phyloP scores from a whole-genome alignment of 2,888 invertebrate species.

The Oligia strigilis region DNA sequence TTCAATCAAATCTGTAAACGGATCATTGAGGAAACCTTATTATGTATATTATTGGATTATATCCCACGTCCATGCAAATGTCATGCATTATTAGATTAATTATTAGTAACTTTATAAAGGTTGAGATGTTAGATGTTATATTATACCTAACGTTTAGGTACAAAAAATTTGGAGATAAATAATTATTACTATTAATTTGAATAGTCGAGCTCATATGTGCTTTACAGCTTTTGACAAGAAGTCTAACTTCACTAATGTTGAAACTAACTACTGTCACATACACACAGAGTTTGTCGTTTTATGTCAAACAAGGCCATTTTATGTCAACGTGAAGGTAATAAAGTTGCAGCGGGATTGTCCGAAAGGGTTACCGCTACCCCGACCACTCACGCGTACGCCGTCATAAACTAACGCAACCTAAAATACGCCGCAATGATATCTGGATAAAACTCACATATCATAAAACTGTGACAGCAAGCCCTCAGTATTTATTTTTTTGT shows the following conservation, averaged over 20 bases:
- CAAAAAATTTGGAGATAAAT: no score
- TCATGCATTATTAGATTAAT: constrained; percentile 7
- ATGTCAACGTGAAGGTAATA: neutral
- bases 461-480: no score
- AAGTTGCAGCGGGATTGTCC: neutral
- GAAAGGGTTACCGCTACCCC: no score
- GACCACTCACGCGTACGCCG: no score
- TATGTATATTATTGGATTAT: constrained; percentile 13
- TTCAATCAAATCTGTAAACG: constrained; percentile 1
- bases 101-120: neutral
- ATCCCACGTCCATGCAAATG: neutral
- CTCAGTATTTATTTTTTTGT: no score
- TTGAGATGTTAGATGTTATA: no score
- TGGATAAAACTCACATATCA: no score
- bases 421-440: no score
- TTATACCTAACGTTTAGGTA: no score
- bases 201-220: neutral
- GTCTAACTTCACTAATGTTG: neutral
- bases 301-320: neutral
- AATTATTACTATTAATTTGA: neutral
- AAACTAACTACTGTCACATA: neutral
- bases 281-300: neutral
- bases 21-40: constrained; percentile 9
- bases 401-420: no score
- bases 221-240: no score